Evolutionary conservation across 2,797 vertebrate species (phyloP), one percentile per base, ranked within the genome.

Genomic region (Tauraco hartlaubi): DNA sequence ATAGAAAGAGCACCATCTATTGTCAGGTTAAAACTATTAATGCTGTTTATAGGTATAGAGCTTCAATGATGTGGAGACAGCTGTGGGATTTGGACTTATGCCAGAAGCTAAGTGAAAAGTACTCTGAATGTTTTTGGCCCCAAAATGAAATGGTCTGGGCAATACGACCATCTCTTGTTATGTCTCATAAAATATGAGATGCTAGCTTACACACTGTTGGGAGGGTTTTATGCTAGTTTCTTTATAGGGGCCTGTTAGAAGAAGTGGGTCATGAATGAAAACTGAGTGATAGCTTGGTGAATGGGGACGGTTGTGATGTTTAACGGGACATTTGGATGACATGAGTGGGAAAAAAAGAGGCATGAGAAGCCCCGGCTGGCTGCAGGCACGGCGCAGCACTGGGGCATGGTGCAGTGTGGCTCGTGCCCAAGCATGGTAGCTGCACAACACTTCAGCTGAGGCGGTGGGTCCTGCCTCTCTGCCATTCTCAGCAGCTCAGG

Each of bases 1-100:
- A 95, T 55, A 94, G 89, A 95, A 95, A 96, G 94, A 97, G 95
- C 95, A 94, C 92, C 96, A 96, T 68, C 93, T 94, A 96, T 94
- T 92, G 94, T 90, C 81, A 92, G 85, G 63, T 77, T 52, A 94
- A 87, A 88, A 2, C 4, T n/a, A 68, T 55, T 80, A 78, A 33
- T 59, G 48, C 20, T 55, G 51, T 62, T 86, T 69, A 51, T 44
- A 77, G 20, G 33, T 33, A 54, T 6, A 76, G 49, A 77, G 7
- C 12, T 63, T 77, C 48, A 69, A 17, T 51, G 41, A 19, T 18
- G 25, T 37, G 11, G n/a, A 91, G 75, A 55, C 25, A 91, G 74
- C 52, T 85, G 62, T 68, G 68, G 51, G 33, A 78, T 88, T 74
- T 93, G 86, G 54, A 80, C 18, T 43, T 56, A 48, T 33, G 77